Evolutionary conservation across 2,888 invertebrate species (phyloP).

Genomic region (Prosapia bicincta): DNA sequence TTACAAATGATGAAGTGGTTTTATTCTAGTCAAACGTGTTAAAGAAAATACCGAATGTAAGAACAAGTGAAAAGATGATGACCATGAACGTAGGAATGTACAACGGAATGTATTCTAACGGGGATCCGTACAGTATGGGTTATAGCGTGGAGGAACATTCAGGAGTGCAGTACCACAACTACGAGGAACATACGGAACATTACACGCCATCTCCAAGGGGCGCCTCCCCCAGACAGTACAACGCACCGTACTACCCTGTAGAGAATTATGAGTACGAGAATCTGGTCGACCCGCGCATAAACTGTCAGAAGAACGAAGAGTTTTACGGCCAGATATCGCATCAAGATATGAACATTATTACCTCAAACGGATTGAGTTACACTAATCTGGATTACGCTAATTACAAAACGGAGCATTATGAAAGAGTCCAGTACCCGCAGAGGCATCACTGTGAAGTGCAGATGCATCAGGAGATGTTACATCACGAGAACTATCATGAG

Average conservation of each 20-base stretch:
- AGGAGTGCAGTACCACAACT: conserved; percentile 47
- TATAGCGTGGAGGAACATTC: conserved; percentile 11
- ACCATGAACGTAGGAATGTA: conserved; percentile 67
- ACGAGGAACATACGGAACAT: conserved; percentile 49
- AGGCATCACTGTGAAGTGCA: conserved; percentile 44
- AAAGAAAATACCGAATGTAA: neutral
- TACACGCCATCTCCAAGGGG: conserved; percentile 17
- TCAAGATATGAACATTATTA: conserved; percentile 59
- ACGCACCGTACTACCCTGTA: conserved; percentile 29
- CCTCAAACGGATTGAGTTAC: conserved; percentile 82
- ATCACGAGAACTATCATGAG: conserved; percentile 44
- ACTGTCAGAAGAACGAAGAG: conserved; percentile 45
- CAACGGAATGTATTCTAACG: conserved; percentile 22
- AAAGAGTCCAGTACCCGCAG: conserved; percentile 45
- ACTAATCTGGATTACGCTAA: conserved; percentile 78
- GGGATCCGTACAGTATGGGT: conserved; percentile 31
- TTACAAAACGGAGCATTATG: conserved; percentile 29
- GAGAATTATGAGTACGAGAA: conserved; percentile 47
- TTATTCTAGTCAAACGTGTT: neutral
- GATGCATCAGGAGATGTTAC: conserved; percentile 42
- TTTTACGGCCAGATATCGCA: conserved; percentile 48
- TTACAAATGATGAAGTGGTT: no score
- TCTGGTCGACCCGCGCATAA: conserved; percentile 43
- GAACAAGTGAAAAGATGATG: conserved; percentile 34
- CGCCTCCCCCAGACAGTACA: conserved; percentile 4